These are phyloP conservation scores for Ardeotis arabs DNA, from an alignment of 2,113 vertebrate species.

Conservation along the genomic window DNA sequence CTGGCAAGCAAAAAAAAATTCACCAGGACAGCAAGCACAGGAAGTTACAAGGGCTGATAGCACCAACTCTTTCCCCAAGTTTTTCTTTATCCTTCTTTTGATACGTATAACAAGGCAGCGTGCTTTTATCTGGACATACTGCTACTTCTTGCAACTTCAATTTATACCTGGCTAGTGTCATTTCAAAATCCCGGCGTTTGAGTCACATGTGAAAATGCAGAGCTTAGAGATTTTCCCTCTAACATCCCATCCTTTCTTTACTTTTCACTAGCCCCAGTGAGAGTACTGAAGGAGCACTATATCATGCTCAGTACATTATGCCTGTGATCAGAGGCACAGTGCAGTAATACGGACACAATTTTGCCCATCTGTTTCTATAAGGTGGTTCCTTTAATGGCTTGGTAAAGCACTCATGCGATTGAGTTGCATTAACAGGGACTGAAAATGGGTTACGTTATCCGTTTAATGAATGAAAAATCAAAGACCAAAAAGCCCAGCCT, in stretches of 20 bases:
- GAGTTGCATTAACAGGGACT: background rate
- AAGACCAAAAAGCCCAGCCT: background rate
- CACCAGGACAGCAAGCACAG: background rate
- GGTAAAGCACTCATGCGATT: background rate
- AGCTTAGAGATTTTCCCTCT: background rate
- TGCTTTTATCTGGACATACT: background rate
- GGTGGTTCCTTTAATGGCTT: background rate
- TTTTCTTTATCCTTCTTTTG: background rate
- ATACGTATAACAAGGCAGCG: background rate
- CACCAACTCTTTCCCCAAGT: background rate
- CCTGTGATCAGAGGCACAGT: background rate
- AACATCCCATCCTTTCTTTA: background rate
- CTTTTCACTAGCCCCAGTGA: background rate
- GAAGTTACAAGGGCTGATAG: background rate
- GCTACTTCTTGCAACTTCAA: background rate
- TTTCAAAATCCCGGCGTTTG: background rate
- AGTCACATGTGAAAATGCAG: background rate
- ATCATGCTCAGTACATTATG: background rate
- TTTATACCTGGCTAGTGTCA: background rate
- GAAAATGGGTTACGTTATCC: background rate
- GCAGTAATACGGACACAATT: background rate
- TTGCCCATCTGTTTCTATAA: background rate
- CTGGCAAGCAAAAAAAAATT: background rate
- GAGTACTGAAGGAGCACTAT: background rate
- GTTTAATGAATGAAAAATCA: conserved; percentile 36